These are phyloP conservation scores for Sorex maritimensis DNA, from an alignment of 2,797 vertebrate species.

Conservation along the genomic window DNA sequence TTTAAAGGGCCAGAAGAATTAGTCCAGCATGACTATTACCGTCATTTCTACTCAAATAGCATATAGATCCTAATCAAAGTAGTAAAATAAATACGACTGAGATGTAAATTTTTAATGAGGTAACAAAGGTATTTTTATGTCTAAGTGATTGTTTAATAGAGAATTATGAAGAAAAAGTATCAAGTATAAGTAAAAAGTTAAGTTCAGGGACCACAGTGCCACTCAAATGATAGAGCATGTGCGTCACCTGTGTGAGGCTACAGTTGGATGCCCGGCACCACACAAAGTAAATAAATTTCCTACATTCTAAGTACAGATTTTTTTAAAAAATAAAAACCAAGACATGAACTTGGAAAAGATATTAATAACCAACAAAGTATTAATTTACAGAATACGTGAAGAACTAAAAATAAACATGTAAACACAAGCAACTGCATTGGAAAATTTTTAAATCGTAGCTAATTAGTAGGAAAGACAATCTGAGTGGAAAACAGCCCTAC, in stretches of 20 bases:
- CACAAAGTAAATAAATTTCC: not conserved
- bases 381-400: not conserved
- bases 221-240: too few species aligned
- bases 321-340: conserved; percentile 3
- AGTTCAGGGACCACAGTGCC: too few species aligned
- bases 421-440: not conserved
- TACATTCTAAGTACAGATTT: not conserved
- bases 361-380: not conserved
- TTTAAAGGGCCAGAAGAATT: conserved; percentile 58
- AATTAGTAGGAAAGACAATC: not conserved
- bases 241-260: too few species aligned
- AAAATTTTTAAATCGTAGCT: not conserved
- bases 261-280: too few species aligned
- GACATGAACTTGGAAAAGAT: not conserved
- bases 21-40: conserved; percentile 7
- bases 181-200: not conserved
- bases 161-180: conserved; percentile 41
- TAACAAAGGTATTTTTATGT: conserved; percentile 20
- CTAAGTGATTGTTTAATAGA: not conserved
- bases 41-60: conserved; percentile 12
- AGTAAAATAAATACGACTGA: conserved; percentile 29
- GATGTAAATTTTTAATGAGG: conserved; percentile 19
- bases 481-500: not conserved
- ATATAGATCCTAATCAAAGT: conserved; percentile 2
- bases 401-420: not conserved